Percentiles rank a stretch among this genome's conserved stretches.
Conservation (phyloP, 2,888 invertebrate genomes). For the Octodonta nipae region DNA sequence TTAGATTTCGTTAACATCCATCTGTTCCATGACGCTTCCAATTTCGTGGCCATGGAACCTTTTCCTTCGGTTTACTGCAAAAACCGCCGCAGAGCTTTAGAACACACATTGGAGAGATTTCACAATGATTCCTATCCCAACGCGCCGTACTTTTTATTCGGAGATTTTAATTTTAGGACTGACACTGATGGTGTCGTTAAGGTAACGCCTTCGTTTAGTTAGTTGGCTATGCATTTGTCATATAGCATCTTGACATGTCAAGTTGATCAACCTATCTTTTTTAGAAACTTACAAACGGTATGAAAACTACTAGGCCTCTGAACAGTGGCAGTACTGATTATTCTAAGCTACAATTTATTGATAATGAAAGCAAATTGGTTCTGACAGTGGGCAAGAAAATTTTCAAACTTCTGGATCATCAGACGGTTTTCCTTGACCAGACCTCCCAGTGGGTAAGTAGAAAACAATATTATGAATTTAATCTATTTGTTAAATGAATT, state of each 20-base stretch:
- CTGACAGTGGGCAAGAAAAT: slow-evolving; percentile 84
- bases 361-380: slow-evolving; percentile 52
- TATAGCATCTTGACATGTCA: too few species aligned
- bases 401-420: slow-evolving; percentile 73
- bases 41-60: slow-evolving; percentile 81
- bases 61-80: slow-evolving; percentile 83
- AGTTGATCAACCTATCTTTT: too few species aligned
- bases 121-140: slow-evolving; percentile 58
- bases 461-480: too few species aligned
- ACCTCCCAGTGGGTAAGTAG: slow-evolving; percentile 59
- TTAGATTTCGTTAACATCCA: slow-evolving; percentile 96
- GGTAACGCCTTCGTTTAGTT: slow-evolving; percentile 42
- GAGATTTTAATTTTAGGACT: slow-evolving; percentile 98
- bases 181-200: slow-evolving; percentile 82
- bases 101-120: slow-evolving; percentile 74
- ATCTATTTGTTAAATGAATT: too few species aligned
- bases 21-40: slow-evolving; percentile 95
- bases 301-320: slow-evolving; percentile 49
- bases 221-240: neutral
- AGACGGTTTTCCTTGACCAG: slow-evolving; percentile 64
- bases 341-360: slow-evolving; percentile 54
- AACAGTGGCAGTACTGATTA: slow-evolving; percentile 50
- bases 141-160: slow-evolving; percentile 88
- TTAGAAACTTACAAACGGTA: slow-evolving; percentile 67
- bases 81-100: slow-evolving; percentile 74